Evolutionary conservation across 1,140 invertebrate species (phyloP).

Genomic region (Polypedilum vanderplanki): DNA sequence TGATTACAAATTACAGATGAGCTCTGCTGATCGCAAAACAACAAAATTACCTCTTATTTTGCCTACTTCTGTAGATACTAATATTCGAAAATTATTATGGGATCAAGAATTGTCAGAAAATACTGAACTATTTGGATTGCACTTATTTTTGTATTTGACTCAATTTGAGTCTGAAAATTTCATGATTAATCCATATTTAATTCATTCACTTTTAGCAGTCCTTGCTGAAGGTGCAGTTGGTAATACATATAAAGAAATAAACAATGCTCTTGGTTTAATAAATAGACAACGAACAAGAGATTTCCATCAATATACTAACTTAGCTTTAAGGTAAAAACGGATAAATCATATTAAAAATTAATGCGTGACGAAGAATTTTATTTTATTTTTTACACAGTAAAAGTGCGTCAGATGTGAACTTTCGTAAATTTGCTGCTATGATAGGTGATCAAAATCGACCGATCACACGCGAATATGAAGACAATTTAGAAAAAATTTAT

Average conservation of each 20-base stretch:
- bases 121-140: neutral
- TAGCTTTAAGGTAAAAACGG: slow-evolving; percentile 46
- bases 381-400: slow-evolving; percentile 35
- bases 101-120: neutral
- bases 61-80: neutral
- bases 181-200: slow-evolving; percentile 54
- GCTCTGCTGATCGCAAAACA: neutral
- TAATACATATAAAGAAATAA: slow-evolving; percentile 48
- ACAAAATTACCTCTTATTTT: neutral
- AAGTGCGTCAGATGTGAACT: slow-evolving; percentile 39
- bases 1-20: no score
- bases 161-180: slow-evolving; percentile 43
- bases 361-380: no score
- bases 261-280: slow-evolving; percentile 45
- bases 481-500: slow-evolving; percentile 45
- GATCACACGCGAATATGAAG: slow-evolving; percentile 39
- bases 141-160: neutral
- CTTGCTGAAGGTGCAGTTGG: slow-evolving; percentile 50
- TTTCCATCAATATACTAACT: slow-evolving; percentile 40
- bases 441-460: slow-evolving; percentile 36
- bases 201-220: slow-evolving; percentile 51
- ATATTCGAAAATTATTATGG: neutral
- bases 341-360: slow-evolving; percentile 30
- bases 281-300: slow-evolving; percentile 37
- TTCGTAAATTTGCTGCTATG: slow-evolving; percentile 38